Evolutionary conservation across 1,140 invertebrate genomes (phyloP).

Genomic region (Harlomillsia oculata): DNA sequence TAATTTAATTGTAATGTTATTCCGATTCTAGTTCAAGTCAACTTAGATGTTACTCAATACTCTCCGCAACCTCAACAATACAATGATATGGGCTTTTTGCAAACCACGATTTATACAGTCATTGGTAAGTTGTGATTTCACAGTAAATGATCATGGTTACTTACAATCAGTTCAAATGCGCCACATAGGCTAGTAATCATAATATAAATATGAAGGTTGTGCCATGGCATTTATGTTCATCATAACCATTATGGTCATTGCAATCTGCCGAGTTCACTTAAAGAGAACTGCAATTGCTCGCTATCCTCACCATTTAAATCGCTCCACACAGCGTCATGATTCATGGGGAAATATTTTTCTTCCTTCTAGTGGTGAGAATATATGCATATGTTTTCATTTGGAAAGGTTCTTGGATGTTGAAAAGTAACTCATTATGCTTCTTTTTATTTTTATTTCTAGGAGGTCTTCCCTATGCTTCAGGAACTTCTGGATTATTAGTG

Average conservation of each 20-base stretch:
- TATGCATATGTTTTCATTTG: not conserved
- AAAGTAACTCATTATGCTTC: not conserved
- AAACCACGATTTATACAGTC: constrained; percentile 44
- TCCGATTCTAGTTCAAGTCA: constrained; percentile 9
- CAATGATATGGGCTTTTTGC: constrained; percentile 42
- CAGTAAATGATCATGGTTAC: not conserved
- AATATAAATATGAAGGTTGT: constrained; percentile 37
- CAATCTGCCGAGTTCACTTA: constrained; percentile 43
- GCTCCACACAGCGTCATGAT: constrained; percentile 10
- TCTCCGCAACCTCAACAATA: constrained; percentile 36
- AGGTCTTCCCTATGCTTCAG: constrained; percentile 17
- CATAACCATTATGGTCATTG: constrained; percentile 42
- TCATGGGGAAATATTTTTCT: constrained; percentile 31
- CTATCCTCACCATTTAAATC: constrained; percentile 25
- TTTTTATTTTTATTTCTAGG: not conserved
- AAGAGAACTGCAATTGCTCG: constrained; percentile 38
- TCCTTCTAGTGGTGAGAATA: constrained; percentile 12
- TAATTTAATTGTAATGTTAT: constrained; percentile 4
- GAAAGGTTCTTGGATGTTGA: not conserved
- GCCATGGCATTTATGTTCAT: constrained; percentile 45
- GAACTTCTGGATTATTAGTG: constrained; percentile 37
- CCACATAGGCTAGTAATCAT: too few species aligned
- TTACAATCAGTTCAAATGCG: not conserved
- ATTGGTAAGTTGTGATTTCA: constrained; percentile 38
- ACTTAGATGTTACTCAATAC: constrained; percentile 35